These are phyloP conservation scores for Apodemia mormo DNA, from an alignment of 2,888 invertebrate species.

Conservation along the genomic window DNA sequence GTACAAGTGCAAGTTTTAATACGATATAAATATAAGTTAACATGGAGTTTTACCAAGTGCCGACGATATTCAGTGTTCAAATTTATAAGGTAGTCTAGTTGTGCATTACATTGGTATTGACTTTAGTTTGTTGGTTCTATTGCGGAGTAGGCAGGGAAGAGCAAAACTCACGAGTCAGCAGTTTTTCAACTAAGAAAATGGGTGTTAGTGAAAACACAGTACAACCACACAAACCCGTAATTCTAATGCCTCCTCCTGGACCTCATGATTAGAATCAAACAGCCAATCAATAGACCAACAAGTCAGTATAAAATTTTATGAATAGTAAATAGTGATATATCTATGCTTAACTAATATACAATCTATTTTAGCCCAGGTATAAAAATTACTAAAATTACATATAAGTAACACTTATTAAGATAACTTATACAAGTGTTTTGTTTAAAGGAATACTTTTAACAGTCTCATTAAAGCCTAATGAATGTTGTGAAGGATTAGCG, in stretches of 20 bases:
- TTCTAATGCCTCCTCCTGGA: not conserved
- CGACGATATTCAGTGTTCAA: too few species aligned
- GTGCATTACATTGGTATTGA: not conserved
- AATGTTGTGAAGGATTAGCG: conserved; percentile 22
- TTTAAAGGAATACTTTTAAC: conserved; percentile 50
- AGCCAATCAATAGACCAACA: not conserved
- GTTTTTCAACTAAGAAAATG: too few species aligned
- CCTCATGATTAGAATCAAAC: not conserved
- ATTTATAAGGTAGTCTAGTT: not conserved
- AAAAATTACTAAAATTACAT: conserved; percentile 25
- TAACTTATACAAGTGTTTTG: conserved; percentile 29
- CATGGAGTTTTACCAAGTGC: too few species aligned
- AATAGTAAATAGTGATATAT: conserved; percentile 26
- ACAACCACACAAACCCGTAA: too few species aligned
- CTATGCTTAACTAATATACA: conserved; percentile 25
- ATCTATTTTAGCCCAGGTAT: conserved; percentile 30
- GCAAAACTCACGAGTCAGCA: too few species aligned
- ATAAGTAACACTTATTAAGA: conserved; percentile 8
- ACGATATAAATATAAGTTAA: too few species aligned
- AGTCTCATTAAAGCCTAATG: conserved; percentile 57
- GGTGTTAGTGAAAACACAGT: too few species aligned
- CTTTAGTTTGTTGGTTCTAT: too few species aligned
- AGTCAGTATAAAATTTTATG: not conserved
- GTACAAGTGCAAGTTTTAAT: too few species aligned
- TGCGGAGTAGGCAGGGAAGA: too few species aligned